Evolutionary conservation across 23 tunicate genomes (phyloP).

Genomic region (Trididemnum clinides): DNA sequence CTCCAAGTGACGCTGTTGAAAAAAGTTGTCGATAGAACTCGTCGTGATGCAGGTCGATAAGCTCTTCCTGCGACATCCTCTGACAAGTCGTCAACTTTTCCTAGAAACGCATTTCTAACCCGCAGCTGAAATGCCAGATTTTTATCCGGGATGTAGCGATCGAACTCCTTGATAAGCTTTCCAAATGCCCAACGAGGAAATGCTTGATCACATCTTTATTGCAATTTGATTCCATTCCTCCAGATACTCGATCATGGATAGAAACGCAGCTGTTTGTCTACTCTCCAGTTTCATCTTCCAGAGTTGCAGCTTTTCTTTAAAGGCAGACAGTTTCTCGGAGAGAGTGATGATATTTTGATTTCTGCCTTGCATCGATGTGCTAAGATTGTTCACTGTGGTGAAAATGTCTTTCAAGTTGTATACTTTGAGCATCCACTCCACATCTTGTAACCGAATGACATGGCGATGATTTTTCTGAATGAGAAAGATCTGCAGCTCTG

Average conservation of each 20-base stretch:
- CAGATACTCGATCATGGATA: no score
- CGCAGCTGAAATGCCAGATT: no score
- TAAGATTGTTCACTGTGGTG: constrained; percentile 31
- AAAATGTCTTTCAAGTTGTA: constrained; percentile 24
- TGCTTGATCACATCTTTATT: constrained; percentile 64
- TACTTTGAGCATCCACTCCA: constrained; percentile 62
- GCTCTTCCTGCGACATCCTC: no score
- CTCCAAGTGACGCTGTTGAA: no score
- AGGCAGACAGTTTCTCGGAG: constrained; percentile 36
- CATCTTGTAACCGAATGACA: constrained; percentile 61
- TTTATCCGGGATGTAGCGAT: constrained; percentile 63
- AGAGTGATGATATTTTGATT: no score
- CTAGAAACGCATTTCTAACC: no score
- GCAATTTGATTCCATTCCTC: no score
- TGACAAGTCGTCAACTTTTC: no score
- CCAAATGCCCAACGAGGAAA: constrained; percentile 43
- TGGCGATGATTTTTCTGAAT: constrained; percentile 62
- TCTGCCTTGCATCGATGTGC: no score
- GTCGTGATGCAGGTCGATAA: no score
- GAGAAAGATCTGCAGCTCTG: constrained; percentile 65
- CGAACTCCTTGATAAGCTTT: constrained; percentile 70
- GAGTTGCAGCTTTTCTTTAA: constrained; percentile 49
- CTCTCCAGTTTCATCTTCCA: constrained; percentile 63
- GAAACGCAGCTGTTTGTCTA: constrained; percentile 60
- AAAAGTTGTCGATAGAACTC: no score